A percentile compares a stretch with the other conserved stretches of the same genome.
phyloP scores from a whole-genome alignment of 1,140 invertebrate genomes.

The Lepidotrigona ventralis region DNA sequence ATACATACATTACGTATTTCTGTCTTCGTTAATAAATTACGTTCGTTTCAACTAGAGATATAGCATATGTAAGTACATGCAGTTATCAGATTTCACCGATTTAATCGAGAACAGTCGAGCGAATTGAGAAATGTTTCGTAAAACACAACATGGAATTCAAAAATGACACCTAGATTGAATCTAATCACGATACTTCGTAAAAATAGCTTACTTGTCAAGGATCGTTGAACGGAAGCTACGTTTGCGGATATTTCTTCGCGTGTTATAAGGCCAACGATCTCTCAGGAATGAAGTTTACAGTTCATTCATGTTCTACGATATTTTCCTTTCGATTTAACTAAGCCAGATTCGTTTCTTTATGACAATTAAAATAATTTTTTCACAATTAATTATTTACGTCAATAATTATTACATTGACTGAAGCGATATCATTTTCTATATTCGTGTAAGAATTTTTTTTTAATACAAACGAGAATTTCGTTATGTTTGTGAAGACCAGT shows the following conservation, averaged over 20 bases:
- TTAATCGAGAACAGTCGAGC: not conserved
- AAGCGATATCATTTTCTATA: too few relatives aligned
- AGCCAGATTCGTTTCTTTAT: not conserved
- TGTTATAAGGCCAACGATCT: constrained; percentile 19
- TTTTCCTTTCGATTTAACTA: not conserved
- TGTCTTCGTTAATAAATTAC: too few relatives aligned
- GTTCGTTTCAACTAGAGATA: too few relatives aligned
- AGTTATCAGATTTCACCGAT: not conserved
- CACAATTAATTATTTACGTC: too few relatives aligned
- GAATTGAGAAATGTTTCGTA: not conserved
- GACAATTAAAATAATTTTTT: not conserved
- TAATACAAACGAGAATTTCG: too few relatives aligned
- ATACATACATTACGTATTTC: not conserved
- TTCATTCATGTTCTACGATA: not conserved
- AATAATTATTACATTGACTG: too few relatives aligned
- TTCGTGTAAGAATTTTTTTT: too few relatives aligned
- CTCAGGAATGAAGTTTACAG: constrained; percentile 1
- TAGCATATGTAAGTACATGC: too few relatives aligned
- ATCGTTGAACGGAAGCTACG: constrained; percentile 9
- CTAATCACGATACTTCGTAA: not conserved
- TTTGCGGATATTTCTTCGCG: constrained; percentile 5
- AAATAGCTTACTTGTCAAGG: constrained; percentile 16
- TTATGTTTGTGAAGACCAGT: too few relatives aligned
- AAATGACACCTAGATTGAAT: not conserved
- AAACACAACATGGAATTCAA: not conserved